Conservation (phyloP, 2,888 invertebrate species). For the Trissonchulus sp. region DNA sequence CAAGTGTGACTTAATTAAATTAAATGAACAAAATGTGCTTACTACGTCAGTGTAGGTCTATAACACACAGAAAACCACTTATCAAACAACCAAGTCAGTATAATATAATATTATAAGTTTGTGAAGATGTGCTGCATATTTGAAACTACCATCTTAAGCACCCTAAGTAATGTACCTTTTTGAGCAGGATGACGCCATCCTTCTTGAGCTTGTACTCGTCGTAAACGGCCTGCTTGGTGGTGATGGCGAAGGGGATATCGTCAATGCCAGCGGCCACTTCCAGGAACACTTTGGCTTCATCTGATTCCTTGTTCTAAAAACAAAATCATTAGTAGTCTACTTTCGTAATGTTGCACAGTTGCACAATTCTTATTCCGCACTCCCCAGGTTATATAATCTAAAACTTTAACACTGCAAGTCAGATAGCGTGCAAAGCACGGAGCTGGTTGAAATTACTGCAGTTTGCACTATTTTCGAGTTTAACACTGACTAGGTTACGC, state of each 20-base stretch:
- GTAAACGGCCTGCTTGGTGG: constrained; percentile 69
- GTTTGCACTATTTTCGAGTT: too few species aligned
- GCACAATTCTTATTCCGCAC: too few species aligned
- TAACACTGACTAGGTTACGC: too few species aligned
- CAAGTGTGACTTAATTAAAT: constrained; percentile 17
- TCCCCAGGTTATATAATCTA: too few species aligned
- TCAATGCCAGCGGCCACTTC: constrained; percentile 73
- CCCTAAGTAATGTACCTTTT: constrained; percentile 63
- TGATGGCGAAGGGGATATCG: constrained; percentile 80
- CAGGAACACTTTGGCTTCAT: constrained; percentile 74
- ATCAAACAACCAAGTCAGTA: too few species aligned
- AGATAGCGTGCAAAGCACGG: too few species aligned
- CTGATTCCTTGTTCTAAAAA: constrained; percentile 65
- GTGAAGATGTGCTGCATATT: too few species aligned
- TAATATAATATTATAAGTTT: too few species aligned
- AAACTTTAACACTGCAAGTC: too few species aligned
- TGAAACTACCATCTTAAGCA: neutral
- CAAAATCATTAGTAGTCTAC: too few species aligned
- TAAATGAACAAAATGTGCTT: constrained; percentile 8
- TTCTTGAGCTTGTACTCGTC: constrained; percentile 71
- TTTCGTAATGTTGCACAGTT: constrained; percentile 11
- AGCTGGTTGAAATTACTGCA: too few species aligned
- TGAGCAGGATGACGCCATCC: constrained; percentile 77
- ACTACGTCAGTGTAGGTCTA: too few species aligned
- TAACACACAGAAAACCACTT: neutral